phyloP scores from a whole-genome alignment of 2,797 vertebrate genomes.

The Sebastes elongatus region DNA sequence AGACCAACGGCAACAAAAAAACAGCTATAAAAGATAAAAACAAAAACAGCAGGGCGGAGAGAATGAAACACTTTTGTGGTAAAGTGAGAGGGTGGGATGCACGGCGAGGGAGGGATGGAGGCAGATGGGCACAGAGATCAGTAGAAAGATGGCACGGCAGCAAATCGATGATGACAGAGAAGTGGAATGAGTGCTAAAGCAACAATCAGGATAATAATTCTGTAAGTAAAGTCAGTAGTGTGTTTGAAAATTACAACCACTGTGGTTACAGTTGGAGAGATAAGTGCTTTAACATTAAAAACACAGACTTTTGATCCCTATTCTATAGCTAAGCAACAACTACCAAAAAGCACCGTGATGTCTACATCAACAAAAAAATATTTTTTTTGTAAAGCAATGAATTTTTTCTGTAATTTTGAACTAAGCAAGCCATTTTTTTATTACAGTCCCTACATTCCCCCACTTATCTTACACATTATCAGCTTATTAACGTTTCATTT shows the following conservation, averaged over 20 bases:
- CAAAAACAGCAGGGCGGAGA: conserved; percentile 51
- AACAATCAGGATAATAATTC: background rate
- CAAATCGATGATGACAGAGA: background rate
- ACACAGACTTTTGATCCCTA: background rate
- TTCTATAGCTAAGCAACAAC: background rate
- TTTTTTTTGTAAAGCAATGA: background rate
- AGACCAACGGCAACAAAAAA: conserved; percentile 16
- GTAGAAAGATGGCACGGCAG: background rate
- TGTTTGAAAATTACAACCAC: background rate
- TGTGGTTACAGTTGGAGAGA: background rate
- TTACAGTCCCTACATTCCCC: background rate
- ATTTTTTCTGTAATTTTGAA: background rate
- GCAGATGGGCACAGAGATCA: conserved; percentile 32
- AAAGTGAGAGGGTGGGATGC: conserved; percentile 45
- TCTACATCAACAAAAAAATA: background rate
- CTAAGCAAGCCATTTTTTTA: background rate
- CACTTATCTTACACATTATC: background rate
- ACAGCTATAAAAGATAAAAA: conserved; percentile 40
- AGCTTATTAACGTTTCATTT: background rate
- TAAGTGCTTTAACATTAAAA: background rate
- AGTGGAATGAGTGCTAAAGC: background rate
- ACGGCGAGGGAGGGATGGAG: background rate
- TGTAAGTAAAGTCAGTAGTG: background rate
- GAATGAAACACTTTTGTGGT: conserved; percentile 56
- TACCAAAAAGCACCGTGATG: background rate